A percentile compares a stretch with the other conserved stretches of the same genome.
Evolutionary conservation across 2,113 vertebrate genomes (phyloP).

Genomic region (Cervus canadensis): DNA sequence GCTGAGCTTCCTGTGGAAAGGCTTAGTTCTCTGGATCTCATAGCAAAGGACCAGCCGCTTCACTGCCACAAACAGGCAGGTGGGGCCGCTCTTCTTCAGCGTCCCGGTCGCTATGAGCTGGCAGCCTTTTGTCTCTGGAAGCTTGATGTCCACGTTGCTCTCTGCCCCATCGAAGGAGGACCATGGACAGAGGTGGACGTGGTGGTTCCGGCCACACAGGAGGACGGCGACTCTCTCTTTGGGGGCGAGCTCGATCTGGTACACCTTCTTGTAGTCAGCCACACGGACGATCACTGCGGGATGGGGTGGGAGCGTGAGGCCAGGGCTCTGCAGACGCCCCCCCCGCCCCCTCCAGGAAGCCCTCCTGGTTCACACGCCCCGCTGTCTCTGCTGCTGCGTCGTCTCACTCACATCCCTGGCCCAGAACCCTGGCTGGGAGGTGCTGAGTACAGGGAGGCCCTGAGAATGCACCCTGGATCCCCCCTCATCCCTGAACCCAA

Average conservation of each 20-base stretch:
- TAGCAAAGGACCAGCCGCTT: slow-evolving; percentile 95
- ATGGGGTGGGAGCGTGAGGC: not conserved
- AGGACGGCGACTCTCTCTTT: slow-evolving; percentile 90
- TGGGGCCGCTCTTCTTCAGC: slow-evolving; percentile 82
- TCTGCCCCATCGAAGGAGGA: slow-evolving; percentile 91
- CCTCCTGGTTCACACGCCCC: not conserved
- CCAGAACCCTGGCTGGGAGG: not conserved
- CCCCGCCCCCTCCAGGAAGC: fast-evolving
- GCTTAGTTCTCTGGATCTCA: slow-evolving; percentile 90
- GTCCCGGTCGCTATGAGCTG: slow-evolving; percentile 88
- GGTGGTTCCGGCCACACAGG: slow-evolving; percentile 92
- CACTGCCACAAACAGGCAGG: slow-evolving; percentile 91
- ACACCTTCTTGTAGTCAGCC: slow-evolving; percentile 95
- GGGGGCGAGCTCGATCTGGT: slow-evolving; percentile 93
- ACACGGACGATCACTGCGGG: slow-evolving; percentile 93
- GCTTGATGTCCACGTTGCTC: slow-evolving; percentile 88
- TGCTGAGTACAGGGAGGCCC: fast-evolving
- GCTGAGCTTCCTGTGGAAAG: slow-evolving; percentile 88
- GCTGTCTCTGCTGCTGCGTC: fast-evolving
- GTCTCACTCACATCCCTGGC: fast-evolving
- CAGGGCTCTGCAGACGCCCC: fast-evolving
- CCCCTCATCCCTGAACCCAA: not conserved
- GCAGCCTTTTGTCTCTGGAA: slow-evolving; percentile 95
- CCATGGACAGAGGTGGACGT: slow-evolving; percentile 93
- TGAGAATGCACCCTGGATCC: not conserved